Base-by-base conservation (phyloP, 2,113 vertebrate genomes). In the Lagopus muta region DNA sequence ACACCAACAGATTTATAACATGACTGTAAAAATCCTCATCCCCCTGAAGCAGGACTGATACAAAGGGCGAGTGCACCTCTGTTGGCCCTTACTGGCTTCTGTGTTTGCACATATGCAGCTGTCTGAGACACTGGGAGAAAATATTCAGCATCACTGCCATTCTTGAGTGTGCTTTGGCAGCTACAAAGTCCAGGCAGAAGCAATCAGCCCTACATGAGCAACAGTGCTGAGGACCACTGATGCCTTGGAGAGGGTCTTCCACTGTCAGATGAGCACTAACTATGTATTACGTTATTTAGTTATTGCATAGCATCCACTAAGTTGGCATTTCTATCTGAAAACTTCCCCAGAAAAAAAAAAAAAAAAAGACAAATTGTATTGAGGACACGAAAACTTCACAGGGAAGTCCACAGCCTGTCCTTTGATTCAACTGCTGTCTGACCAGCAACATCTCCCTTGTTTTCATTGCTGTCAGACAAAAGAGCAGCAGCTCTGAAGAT, bases 391-490 rank as follows among this genome's bases (percentile, higher is more conserved):
- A 70, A 85, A 83, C 54, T 45, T 62, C 70, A 28, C 0, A 50
- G 70, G n/a, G 62, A 80, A 54, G 38, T 38, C 38, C 38, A 38
- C 38, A 38, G 38, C 34, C 48, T 47, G 18, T 79, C 62, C 52
- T 89, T 77, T 93, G 76, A 86, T 77, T 91, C 61, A 17, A 69
- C 24, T 90, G 32, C 85, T 88, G 38, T 86, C 52, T 8, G 3
- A 72, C 65, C 76, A 89, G 82, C 42, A 81, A 67, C 28, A 70
- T 86, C 79, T 79, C 82, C 36, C 47, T 80, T 67, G n/a, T 90
- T 93, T 95, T 84, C 61, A 42, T 11, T 82, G 79, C 88, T 91
- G 71, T 78, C 61, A 93, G 79, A 93, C 70, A 95, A 94, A 93
- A 80, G 45, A 94, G 73, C 65, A 95, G 64, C 88, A 90, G 38